A percentile compares a stretch with the other conserved stretches of the same genome.
Conservation (phyloP, 2,113 vertebrate species). For the Peromyscus californicus region DNA sequence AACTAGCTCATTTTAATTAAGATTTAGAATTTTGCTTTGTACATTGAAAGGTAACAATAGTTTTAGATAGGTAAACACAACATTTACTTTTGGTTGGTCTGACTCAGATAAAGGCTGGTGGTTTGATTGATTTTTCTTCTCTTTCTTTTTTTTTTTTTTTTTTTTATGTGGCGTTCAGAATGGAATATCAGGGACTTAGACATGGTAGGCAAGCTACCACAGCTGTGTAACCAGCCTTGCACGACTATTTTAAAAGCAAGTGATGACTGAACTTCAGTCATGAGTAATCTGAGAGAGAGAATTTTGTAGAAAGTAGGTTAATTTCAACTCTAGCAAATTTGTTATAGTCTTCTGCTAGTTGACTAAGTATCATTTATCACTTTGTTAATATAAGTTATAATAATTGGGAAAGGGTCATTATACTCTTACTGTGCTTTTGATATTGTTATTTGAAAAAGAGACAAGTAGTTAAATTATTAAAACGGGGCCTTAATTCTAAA, state of each 20-base stretch:
- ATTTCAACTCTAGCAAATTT: background rate
- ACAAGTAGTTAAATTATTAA: conserved; percentile 54
- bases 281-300: background rate
- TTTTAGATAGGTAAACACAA: conserved; percentile 16
- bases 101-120: too few relatives aligned
- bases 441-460: conserved; percentile 56
- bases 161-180: background rate
- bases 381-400: background rate
- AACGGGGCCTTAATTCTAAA: conserved; percentile 45
- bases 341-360: background rate
- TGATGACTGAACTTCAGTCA: background rate
- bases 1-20: background rate
- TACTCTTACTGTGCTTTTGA: conserved; percentile 56
- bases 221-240: background rate
- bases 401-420: background rate
- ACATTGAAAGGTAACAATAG: background rate
- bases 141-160: too few relatives aligned
- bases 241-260: conserved; percentile 30
- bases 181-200: background rate
- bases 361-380: background rate
- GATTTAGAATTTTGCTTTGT: conserved; percentile 35
- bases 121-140: background rate
- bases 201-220: too few relatives aligned
- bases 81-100: conserved; percentile 29
- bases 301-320: background rate